These are phyloP conservation scores for Hydropotes inermis DNA, from an alignment of 2,113 vertebrate species.

Conservation along the genomic window DNA sequence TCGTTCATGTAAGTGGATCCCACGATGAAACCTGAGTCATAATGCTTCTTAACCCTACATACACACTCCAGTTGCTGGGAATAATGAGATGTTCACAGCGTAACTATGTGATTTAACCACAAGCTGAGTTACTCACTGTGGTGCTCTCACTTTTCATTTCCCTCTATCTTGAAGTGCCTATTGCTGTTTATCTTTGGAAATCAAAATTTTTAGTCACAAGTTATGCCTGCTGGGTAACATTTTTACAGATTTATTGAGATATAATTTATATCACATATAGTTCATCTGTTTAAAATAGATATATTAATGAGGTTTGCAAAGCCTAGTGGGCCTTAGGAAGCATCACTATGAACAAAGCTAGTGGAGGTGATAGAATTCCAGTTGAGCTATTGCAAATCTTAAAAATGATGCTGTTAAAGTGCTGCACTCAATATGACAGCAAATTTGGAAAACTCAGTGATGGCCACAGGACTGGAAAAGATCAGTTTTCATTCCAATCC, in stretches of 20 bases:
- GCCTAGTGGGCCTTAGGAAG: not conserved
- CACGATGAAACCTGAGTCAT: not conserved
- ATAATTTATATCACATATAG: not conserved
- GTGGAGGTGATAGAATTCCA: not conserved
- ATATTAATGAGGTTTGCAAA: not conserved
- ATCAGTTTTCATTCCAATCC: not conserved
- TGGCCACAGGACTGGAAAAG: not conserved
- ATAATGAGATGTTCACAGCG: not conserved
- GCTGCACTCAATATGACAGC: not conserved
- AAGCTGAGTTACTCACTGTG: not conserved
- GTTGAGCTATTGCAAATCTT: not conserved
- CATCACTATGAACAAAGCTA: not conserved
- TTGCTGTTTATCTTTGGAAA: not conserved
- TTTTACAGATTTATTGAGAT: not conserved
- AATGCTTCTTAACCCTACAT: not conserved
- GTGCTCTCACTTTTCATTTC: not conserved
- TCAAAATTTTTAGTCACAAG: not conserved
- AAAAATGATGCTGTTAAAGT: not conserved
- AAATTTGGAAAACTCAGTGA: not conserved
- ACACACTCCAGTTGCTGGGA: not conserved
- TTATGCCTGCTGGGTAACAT: not conserved
- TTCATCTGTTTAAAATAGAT: not conserved
- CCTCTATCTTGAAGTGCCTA: not conserved
- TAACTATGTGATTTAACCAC: not conserved
- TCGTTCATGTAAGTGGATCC: not conserved